phyloP scores from a whole-genome alignment of 2,888 invertebrate species.

The Mechanitis messenoides region DNA sequence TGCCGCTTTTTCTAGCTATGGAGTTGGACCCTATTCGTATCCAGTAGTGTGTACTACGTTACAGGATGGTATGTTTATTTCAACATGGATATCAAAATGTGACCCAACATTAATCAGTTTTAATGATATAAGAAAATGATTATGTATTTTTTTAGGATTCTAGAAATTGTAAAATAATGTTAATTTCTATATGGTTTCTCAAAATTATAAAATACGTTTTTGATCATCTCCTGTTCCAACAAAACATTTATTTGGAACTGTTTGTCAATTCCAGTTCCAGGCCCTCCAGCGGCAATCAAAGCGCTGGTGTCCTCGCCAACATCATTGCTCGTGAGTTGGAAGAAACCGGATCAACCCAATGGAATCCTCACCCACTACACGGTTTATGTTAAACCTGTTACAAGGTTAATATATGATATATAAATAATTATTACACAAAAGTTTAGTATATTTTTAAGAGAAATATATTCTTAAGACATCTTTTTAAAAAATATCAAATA shows the following conservation, averaged over 20 bases:
- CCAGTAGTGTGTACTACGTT: constrained; percentile 87
- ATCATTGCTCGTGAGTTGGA: constrained; percentile 90
- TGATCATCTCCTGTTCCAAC: too few relatives aligned
- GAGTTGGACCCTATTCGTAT: constrained; percentile 86
- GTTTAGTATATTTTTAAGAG: too few relatives aligned
- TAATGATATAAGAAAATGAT: too few relatives aligned
- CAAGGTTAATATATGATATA: constrained; percentile 46
- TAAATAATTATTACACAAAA: too few relatives aligned
- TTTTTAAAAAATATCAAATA: too few relatives aligned
- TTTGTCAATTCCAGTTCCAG: constrained; percentile 79
- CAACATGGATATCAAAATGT: too few relatives aligned
- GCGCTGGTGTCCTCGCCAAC: constrained; percentile 87
- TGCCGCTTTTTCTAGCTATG: constrained; percentile 88
- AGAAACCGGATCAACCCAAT: constrained; percentile 86
- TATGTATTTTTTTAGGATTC: too few relatives aligned
- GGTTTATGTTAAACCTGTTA: constrained; percentile 79
- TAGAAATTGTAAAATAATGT: too few relatives aligned
- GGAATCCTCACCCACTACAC: constrained; percentile 89
- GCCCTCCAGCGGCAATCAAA: constrained; percentile 88
- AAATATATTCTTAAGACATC: too few relatives aligned
- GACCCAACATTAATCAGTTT: too few relatives aligned
- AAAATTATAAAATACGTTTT: too few relatives aligned
- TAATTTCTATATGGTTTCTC: too few relatives aligned
- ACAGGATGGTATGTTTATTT: constrained; percentile 82
- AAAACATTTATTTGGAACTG: neutral